Base-by-base conservation (phyloP, 53 echinoderm and acorn worm genomes). In the Echinarachnius parma region DNA sequence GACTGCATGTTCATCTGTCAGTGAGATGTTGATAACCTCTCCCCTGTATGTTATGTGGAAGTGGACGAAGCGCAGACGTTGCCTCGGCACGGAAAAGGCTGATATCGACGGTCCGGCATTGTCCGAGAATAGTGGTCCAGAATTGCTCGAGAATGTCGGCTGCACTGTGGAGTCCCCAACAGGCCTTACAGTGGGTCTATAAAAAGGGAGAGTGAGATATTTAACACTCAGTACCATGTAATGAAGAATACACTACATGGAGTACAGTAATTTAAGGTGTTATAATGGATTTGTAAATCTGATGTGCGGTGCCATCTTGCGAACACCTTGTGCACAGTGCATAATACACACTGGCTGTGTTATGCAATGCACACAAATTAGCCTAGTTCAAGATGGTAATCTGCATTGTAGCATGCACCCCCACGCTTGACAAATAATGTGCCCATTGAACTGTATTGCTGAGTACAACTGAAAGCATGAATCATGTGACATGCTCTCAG, bases 11-110 rank as follows among this genome's bases (percentile, higher is more conserved):
- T 23, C 63, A 53, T 90, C 86, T 50, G 80, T 76, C 4, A 90
- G 42, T 11, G 76, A 56, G 8, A 90, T 44, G 13, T 61, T 42
- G 31, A 78, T 78, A 14, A 59, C 80, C 37, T 53, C 78, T 24
- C 86, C 90, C 29, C 82, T 78, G 66, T 90, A 81, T 1, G 63
- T 64, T 13, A 90, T 64, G 55, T 32, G 35, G 60, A 90, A 90
- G 29, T 86, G 76, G 28, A 90, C 33, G 64, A 78, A 44, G 9
- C 90, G 81, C 20, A 67, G 46, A 54, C 78, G 27, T 35, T 21
- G 28, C n/a, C n/a, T n/a, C n/a, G n/a, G n/a, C 66, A 26, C 9
- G 72, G 61, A 0, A 16, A 34, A 59, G 44, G 64, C 59, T 16
- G 87, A 39, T 13, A 31, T 42, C 15, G 77, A 21, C 21, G 75